Base-by-base conservation (phyloP, 2,113 vertebrate genomes). In the Bubo scandiacus region DNA sequence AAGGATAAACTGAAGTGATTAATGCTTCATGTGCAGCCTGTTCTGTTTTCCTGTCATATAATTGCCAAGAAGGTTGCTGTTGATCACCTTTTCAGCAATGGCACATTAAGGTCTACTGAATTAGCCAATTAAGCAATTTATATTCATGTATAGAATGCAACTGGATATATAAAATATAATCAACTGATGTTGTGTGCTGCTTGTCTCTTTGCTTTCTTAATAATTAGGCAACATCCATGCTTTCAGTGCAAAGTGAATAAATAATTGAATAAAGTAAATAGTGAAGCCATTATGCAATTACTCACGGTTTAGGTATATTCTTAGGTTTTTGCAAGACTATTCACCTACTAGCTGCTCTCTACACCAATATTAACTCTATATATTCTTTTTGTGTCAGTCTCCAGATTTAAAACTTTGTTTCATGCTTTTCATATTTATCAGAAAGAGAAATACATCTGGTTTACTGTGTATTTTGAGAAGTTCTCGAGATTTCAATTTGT, bases 81-180 rank as follows among this genome's bases (percentile, higher is more conserved):
- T 92, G 90, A 94, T 93, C 88, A 92, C 88, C 68, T 88, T 84
- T 91, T 23, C 47, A 84, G 90, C 90, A 96, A 42, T 79, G 72
- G 86, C 52, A 67, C 68, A 90, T 93, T 95, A 86, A 86, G 52
- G 72, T 84, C 61, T 96, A 40, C 59, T 59, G 72, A 94, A 86
- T 95, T 74, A 92, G 27, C 55, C 77, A 86, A 93, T 95, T 97
- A 91, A 90, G 40, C 75, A 79, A 63, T 95, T 86, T 88, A 65
- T 92, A 70, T 92, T 94, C 93, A 75, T 78, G 34, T 94, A 92
- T 92, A 94, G 82, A 90, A 96, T 92, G 73, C 59, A 86, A 81
- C 11, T 78, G 59, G 63, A 71, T 94, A 52, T 84, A 86, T 89
- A 92, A 86, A 91, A 93, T 95, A 78, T 25, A 92, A 95, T 93